Conservation (phyloP, 1,140 invertebrate genomes). For the Propsilocerus akamusi region DNA sequence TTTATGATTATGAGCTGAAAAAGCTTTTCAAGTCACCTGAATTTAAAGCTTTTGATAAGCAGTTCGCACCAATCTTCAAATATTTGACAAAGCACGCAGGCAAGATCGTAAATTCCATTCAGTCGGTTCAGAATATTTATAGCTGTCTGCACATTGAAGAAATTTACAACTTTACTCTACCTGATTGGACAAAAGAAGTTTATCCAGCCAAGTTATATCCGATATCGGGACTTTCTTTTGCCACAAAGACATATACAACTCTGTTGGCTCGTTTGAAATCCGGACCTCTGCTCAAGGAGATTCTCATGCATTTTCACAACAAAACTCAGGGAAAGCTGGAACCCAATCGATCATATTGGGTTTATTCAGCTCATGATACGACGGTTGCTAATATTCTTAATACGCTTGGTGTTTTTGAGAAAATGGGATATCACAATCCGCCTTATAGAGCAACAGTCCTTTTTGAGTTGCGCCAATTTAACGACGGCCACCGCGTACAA, state of each 20-base stretch:
- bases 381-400: conserved; percentile 60
- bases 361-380: conserved; percentile 70
- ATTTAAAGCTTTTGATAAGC: conserved; percentile 34
- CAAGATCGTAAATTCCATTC: conserved; percentile 28
- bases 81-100: conserved; percentile 43
- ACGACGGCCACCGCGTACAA: conserved; percentile 24
- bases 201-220: conserved; percentile 28
- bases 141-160: conserved; percentile 48
- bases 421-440: conserved; percentile 33
- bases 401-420: conserved; percentile 50
- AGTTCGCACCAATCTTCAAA: conserved; percentile 39
- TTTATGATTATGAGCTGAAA: conserved; percentile 34
- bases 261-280: conserved; percentile 31
- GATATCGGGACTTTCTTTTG: conserved; percentile 31
- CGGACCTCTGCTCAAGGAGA: conserved; percentile 46
- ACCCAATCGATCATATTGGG: conserved; percentile 39
- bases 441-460: conserved; percentile 51
- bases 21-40: conserved; percentile 32
- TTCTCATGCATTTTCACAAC: conserved; percentile 34
- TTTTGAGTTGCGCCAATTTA: conserved; percentile 39
- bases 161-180: conserved; percentile 48
- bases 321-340: conserved; percentile 22
- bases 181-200: conserved; percentile 44
- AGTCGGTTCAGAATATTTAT: conserved; percentile 38
- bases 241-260: conserved; percentile 27